Percentiles rank a stretch among this genome's conserved stretches.
phyloP scores from a whole-genome alignment of 2,797 vertebrate genomes.

The Enteromius unitaeniatus region DNA sequence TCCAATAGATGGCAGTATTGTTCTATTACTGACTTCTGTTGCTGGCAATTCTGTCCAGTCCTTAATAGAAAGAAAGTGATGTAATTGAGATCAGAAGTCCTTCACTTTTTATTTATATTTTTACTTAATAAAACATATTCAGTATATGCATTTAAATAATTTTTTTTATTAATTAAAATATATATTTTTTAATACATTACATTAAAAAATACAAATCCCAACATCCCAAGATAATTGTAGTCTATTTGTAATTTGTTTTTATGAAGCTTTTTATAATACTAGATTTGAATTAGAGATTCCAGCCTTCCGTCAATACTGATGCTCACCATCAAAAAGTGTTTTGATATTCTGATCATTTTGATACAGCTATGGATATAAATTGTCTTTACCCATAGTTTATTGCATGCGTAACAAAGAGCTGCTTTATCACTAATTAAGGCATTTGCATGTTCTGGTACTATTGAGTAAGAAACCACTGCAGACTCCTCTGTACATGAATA shows the following conservation, averaged over 20 bases:
- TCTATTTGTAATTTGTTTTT: not conserved
- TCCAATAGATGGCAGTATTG: slow-evolving; percentile 59
- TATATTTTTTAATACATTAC: not conserved
- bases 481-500: not conserved
- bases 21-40: not conserved
- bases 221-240: not conserved
- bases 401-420: not conserved
- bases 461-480: not conserved
- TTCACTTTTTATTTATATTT: slow-evolving; percentile 6
- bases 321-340: not conserved
- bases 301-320: not conserved
- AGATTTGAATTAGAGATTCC: not conserved
- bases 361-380: not conserved
- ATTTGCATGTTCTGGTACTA: not conserved
- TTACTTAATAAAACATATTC: not conserved
- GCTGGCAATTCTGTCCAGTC: not conserved
- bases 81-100: not conserved
- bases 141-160: not conserved
- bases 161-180: not conserved
- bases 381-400: too few relatives aligned
- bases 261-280: not conserved
- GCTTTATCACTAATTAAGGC: not conserved
- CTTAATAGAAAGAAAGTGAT: not conserved
- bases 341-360: not conserved
- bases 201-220: not conserved